Evolutionary conservation across 2,888 invertebrate genomes (phyloP).

Genomic region (Sussaba pulchella): DNA sequence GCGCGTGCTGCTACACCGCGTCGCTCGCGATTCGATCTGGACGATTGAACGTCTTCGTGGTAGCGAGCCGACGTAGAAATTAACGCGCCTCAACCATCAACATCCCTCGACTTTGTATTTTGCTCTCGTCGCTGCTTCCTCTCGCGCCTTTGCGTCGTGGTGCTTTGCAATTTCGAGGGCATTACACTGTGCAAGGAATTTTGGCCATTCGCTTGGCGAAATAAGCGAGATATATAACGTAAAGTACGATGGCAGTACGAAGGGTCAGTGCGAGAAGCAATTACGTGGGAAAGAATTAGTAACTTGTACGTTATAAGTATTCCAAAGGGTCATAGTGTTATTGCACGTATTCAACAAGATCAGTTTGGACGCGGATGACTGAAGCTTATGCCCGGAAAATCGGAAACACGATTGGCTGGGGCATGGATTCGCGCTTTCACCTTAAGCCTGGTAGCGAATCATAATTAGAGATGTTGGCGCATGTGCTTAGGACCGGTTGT

Average conservation of each 20-base stretch:
- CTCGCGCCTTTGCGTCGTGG: constrained; percentile 7
- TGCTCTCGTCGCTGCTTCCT: constrained; percentile 25
- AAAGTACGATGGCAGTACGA: too few relatives aligned
- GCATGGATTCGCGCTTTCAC: too few relatives aligned
- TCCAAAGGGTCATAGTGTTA: too few relatives aligned
- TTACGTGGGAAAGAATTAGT: too few relatives aligned
- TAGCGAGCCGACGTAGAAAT: constrained; percentile 56
- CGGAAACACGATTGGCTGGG: too few relatives aligned
- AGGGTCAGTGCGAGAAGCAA: too few relatives aligned
- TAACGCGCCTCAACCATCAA: constrained; percentile 65
- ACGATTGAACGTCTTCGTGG: constrained; percentile 79
- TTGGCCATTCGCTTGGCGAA: background rate
- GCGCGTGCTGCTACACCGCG: constrained; percentile 54
- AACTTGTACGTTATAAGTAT: too few relatives aligned
- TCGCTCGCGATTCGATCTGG: constrained; percentile 79
- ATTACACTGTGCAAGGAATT: constrained; percentile 9
- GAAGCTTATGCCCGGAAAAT: too few relatives aligned
- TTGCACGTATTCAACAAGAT: too few relatives aligned
- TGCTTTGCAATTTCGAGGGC: constrained; percentile 21
- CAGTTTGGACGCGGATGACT: too few relatives aligned
- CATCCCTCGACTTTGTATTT: constrained; percentile 54
- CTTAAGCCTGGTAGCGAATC: too few relatives aligned
- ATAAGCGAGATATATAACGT: background rate
- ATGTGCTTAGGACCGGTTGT: background rate
- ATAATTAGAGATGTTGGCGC: background rate